A percentile compares a stretch with the other conserved stretches of the same genome.
Evolutionary conservation across 2,113 vertebrate species (phyloP).

Genomic region (Erythrolamprus reginae): DNA sequence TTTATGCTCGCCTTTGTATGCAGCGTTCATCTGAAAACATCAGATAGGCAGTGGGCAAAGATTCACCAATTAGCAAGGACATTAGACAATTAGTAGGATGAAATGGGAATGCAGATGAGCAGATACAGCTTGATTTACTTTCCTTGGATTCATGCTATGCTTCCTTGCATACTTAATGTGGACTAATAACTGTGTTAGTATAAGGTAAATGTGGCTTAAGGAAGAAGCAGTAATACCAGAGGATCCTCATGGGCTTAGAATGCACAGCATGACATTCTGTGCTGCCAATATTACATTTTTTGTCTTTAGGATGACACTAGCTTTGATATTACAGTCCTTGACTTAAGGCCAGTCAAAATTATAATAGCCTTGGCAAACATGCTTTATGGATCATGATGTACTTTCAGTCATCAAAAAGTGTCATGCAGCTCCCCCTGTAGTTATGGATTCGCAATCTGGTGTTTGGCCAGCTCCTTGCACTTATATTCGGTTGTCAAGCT

Average conservation of each 20-base stretch:
- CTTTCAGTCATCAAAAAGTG: background rate
- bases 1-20: background rate
- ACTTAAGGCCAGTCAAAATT: background rate
- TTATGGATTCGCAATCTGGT: background rate
- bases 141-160: background rate
- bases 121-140: background rate
- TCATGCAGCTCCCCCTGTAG: background rate
- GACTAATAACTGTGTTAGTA: background rate
- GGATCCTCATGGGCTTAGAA: background rate
- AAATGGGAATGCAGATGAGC: background rate
- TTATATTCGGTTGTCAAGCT: background rate
- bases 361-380: background rate
- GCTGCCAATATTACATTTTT: background rate
- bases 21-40: background rate
- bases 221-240: background rate
- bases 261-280: background rate
- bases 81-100: background rate
- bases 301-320: background rate
- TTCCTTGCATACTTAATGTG: background rate
- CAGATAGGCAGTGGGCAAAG: background rate
- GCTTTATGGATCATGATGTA: background rate
- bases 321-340: background rate
- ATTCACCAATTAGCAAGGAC: background rate
- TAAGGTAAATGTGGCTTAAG: background rate
- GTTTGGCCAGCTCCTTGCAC: background rate